Evolutionary conservation across 2,113 vertebrate genomes (phyloP).

Genomic region (Mus spicilegus): DNA sequence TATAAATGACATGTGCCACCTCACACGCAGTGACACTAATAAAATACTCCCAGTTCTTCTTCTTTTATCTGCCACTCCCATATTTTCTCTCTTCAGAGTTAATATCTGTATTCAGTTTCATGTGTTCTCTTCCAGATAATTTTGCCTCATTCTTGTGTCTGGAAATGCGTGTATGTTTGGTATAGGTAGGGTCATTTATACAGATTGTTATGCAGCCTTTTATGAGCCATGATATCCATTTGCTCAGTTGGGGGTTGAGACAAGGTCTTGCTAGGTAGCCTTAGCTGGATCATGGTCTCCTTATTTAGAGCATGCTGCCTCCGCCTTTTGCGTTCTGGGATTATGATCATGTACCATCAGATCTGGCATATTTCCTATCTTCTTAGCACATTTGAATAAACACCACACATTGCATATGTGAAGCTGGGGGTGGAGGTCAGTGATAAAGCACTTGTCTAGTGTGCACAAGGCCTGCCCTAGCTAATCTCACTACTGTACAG

Average conservation of each 20-base stretch:
- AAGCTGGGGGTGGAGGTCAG: not conserved
- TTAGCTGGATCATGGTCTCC: not conserved
- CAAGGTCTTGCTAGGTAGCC: not conserved
- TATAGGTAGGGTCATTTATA: conserved; percentile 15
- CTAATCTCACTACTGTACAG: conserved; percentile 12
- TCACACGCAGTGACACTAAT: no score
- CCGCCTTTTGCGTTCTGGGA: not conserved
- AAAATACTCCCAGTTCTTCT: not conserved
- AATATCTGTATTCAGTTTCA: not conserved
- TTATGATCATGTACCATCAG: not conserved
- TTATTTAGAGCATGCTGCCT: not conserved
- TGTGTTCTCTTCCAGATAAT: not conserved
- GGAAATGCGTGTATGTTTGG: not conserved
- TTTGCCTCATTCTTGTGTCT: not conserved
- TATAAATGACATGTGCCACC: not conserved
- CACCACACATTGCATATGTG: not conserved
- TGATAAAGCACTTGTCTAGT: not conserved
- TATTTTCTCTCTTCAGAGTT: not conserved
- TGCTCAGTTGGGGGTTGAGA: not conserved
- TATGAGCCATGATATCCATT: not conserved
- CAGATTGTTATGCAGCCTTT: conserved; percentile 21
- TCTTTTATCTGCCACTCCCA: not conserved
- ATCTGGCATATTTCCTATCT: conserved; percentile 17
- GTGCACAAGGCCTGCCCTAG: not conserved
- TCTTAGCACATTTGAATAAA: conserved; percentile 6